These are phyloP conservation scores for Dichetophora obliterata DNA, from an alignment of 2,888 invertebrate genomes.

Conservation along the genomic window DNA sequence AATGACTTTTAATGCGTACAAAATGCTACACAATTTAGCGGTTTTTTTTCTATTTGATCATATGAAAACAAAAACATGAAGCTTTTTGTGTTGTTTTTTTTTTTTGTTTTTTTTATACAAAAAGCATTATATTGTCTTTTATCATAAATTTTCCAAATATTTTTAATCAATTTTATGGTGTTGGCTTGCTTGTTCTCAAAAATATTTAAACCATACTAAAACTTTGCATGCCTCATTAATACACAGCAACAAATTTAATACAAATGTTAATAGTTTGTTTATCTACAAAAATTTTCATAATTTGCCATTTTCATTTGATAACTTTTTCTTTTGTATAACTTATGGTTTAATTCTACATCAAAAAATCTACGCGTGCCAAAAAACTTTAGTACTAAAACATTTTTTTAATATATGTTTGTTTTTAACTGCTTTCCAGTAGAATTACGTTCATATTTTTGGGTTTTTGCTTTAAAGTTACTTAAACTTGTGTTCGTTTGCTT, in stretches of 20 bases:
- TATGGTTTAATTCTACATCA: neutral
- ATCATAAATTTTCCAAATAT: too few relatives aligned
- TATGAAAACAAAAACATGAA: neutral
- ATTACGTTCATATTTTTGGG: conserved; percentile 29
- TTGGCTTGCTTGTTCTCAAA: too few relatives aligned
- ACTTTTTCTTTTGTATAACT: neutral
- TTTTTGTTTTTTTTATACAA: neutral
- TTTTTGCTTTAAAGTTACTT: neutral
- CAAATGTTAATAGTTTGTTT: conserved; percentile 1
- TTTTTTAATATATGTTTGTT: too few relatives aligned
- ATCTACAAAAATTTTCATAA: conserved; percentile 12
- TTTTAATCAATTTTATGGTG: too few relatives aligned
- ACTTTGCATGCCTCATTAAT: too few relatives aligned
- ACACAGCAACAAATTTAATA: neutral
- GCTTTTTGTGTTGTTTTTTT: neutral
- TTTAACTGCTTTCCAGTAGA: too few relatives aligned
- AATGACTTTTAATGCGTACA: neutral
- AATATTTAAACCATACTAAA: too few relatives aligned
- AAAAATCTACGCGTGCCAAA: conserved; percentile 5
- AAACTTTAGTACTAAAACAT: neutral
- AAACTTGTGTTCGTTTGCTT: conserved; percentile 14
- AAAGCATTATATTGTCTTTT: conserved; percentile 30
- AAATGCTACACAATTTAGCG: neutral
- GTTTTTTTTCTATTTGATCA: neutral
- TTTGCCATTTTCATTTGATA: too few relatives aligned